Evolutionary conservation across 2,888 invertebrate genomes (phyloP), one percentile per base, ranked within the genome.

Genomic region (Lycocerus yunnanus): DNA sequence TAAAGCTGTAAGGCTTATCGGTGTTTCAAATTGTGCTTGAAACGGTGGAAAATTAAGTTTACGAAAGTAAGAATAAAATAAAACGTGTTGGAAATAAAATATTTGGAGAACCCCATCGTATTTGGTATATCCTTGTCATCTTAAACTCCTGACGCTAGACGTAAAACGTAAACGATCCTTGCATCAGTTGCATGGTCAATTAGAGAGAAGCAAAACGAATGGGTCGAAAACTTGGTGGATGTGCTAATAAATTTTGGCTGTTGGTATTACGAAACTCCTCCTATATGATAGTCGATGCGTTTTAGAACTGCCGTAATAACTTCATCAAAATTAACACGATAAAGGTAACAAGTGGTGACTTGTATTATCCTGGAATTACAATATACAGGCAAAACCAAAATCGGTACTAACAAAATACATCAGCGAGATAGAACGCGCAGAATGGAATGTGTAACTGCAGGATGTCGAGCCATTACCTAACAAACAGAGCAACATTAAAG

Each of bases 401-500:
- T 43, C n/a, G 43, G 43, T n/a, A 43, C 43, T 43, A n/a, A n/a
- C 43, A n/a, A 43, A 43, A 43, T 43, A n/a, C 43, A n/a, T n/a
- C n/a, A n/a, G n/a, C 5, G 43, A 43, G 43, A 43, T n/a, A n/a
- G 43, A 43, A 43, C n/a, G 43, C 43, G n/a, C 13, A 63, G 18
- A 63, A 63, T 18, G 61, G 20, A 63, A 18, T 63, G 61, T 63
- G 61, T 60, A 60, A 60, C 60, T 71, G 59, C 71, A 71, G 15
- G 66, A 16, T 58, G 18, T 65, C 70, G 14, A 58, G 60, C 69
- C 15, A 71, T 60, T 65, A 60, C 66, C 66, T 58, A 66, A 71
- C 66, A 71, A 71, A 71, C 71, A 71, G 43, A 15, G 66, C 16
- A 66, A 67, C 71, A 67, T 66, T 67, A 66, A 60, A 58, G 66